Conservation (phyloP, 2,888 invertebrate genomes). For the Plagodis pulveraria region DNA sequence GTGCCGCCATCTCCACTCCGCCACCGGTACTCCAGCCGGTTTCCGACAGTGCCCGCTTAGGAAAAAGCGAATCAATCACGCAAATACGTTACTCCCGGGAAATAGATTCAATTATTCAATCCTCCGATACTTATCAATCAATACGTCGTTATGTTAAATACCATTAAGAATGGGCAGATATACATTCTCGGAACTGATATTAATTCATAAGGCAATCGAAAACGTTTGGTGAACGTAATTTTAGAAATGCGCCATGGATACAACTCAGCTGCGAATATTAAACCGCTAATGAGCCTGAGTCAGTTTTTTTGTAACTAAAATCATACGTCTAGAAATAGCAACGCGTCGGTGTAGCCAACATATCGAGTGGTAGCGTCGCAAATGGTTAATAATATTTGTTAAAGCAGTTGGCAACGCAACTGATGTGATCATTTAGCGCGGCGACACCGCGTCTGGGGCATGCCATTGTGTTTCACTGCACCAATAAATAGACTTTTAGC, state of each 20-base stretch:
- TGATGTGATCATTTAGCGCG: constrained; percentile 64
- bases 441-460: constrained; percentile 75
- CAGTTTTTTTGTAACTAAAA: constrained; percentile 16
- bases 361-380: constrained; percentile 7
- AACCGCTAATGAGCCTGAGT: constrained; percentile 17
- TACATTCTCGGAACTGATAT: background rate
- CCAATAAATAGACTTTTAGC: constrained; percentile 59
- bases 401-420: constrained; percentile 62
- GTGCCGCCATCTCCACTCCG: constrained; percentile 43
- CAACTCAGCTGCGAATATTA: constrained; percentile 15
- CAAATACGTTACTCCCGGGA: constrained; percentile 18
- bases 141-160: background rate
- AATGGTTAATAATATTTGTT: constrained; percentile 41
- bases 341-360: constrained; percentile 8
- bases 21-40: constrained; percentile 35
- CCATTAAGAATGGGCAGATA: background rate
- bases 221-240: background rate
- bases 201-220: background rate
- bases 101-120: constrained; percentile 18
- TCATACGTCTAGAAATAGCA: constrained; percentile 17
- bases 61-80: constrained; percentile 29
- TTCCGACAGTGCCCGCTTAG: constrained; percentile 21
- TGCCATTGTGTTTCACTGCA: constrained; percentile 67
- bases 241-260: constrained; percentile 21
- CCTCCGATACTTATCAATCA: constrained; percentile 5